Conservation (phyloP, 2,113 vertebrate species). For the Xenus cinereus region DNA sequence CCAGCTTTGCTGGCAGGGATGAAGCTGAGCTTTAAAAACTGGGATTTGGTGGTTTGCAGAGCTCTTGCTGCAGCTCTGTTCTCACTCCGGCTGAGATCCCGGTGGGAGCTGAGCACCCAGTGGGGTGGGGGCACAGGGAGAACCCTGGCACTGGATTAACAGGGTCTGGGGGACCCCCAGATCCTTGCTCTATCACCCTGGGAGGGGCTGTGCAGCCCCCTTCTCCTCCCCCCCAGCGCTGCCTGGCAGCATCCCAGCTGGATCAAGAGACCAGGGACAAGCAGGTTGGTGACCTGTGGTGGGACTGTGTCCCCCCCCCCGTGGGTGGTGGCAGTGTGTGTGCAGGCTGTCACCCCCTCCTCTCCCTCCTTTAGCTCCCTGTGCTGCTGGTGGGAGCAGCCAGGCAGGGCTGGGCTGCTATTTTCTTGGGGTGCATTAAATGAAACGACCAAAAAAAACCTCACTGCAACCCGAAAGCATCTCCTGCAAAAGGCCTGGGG, state of each 20-base stretch:
- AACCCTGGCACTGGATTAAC: background rate
- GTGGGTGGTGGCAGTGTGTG: background rate
- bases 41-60: background rate
- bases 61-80: background rate
- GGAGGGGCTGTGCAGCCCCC: background rate
- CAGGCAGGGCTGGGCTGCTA: accelerated
- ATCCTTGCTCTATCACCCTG: background rate
- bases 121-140: too few relatives aligned
- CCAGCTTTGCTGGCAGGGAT: background rate
- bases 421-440: background rate
- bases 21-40: background rate
- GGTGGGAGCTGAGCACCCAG: background rate
- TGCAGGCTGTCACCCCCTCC: background rate
- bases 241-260: background rate
- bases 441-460: background rate
- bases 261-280: too few relatives aligned
- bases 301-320: too few relatives aligned
- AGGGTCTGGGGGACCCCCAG: background rate
- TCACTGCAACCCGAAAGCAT: background rate
- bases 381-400: background rate
- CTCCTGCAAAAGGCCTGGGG: background rate
- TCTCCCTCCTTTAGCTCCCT: background rate
- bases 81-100: background rate
- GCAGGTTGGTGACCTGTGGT: background rate
- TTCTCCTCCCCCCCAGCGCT: background rate